These are phyloP conservation scores for Formica exsecta DNA, from an alignment of 1,140 invertebrate species.

Conservation along the genomic window DNA sequence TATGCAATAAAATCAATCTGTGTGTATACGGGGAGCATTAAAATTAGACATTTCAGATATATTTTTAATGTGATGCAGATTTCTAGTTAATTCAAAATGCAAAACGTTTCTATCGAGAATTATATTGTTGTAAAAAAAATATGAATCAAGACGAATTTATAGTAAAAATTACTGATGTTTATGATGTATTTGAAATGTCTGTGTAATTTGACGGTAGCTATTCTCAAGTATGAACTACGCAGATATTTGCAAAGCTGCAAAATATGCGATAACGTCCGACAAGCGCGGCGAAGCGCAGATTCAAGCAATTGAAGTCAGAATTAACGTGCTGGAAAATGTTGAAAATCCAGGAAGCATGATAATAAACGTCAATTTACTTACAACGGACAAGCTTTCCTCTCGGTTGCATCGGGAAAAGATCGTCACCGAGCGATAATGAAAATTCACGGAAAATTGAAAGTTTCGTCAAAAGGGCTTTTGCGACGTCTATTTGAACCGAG, in stretches of 20 bases:
- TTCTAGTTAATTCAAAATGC: neutral
- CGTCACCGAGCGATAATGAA: neutral
- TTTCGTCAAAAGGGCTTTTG: neutral
- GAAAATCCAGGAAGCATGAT: constrained; percentile 42
- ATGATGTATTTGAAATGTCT: neutral
- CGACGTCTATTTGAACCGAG: neutral
- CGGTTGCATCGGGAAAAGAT: constrained; percentile 21
- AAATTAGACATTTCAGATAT: neutral
- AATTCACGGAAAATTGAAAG: constrained; percentile 32
- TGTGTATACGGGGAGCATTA: neutral
- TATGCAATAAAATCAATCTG: constrained; percentile 64
- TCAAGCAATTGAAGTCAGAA: constrained; percentile 56
- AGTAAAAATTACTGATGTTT: neutral
- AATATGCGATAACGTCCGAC: constrained; percentile 48
- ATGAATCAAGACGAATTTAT: too few relatives aligned
- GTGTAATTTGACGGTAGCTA: neutral
- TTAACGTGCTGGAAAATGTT: constrained; percentile 75
- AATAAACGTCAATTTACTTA: constrained; percentile 60
- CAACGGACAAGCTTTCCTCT: constrained; percentile 8
- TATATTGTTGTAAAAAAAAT: neutral
- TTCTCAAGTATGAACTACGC: neutral
- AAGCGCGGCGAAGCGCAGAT: constrained; percentile 7
- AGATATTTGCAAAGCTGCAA: constrained; percentile 47
- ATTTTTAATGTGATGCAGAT: neutral
- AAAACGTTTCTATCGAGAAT: neutral